Evolutionary conservation across 2,888 invertebrate species (phyloP), one percentile per base, ranked within the genome.

Genomic region (Dorcus parallelipipedus): DNA sequence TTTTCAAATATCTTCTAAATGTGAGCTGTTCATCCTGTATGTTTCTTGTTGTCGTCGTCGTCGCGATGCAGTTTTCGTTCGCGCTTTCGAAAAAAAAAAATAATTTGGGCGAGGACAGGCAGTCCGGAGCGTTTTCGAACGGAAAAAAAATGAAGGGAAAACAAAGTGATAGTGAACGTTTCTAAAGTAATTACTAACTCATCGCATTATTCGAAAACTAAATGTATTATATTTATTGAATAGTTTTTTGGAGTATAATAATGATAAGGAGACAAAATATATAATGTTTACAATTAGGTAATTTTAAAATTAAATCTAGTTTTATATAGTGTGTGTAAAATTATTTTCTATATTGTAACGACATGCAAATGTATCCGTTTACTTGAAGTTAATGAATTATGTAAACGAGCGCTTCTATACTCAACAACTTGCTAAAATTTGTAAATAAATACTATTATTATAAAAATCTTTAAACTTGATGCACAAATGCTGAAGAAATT

Each of bases 251-350:
- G 26, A 33, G 26, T 33, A 33, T 33, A 33, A 33, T 33, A 33
- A 33, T 33, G 26, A 33, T 33, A 33, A 33, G 26, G 26, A 33
- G 26, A 33, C 26, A 33, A 33, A 38, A 50, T 33, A 33, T 38
- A 17, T 33, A 49, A n/a, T 49, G 38, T 50, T 49, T 33, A 26
- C 33, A 49, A 10, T 14, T 49, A 49, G 38, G 49, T 49, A 49
- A 50, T 40, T 50, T 50, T 17, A 47, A 50, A 49, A 49, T 42
- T 42, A 45, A 40, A 50, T 50, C 38, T 50, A 50, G 50, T 50
- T 50, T 50, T 50, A 40, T 50, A 50, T 50, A 50, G 50, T 50
- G 7, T 26, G 50, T 50, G 20, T 54, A 45, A 53, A 45, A 42
- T 20, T 33, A 42, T 52, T 10, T 52, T 52, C 26, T 40, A 23